phyloP scores from a whole-genome alignment of 64 coral and sea anemone species.

The Actinia equina region DNA sequence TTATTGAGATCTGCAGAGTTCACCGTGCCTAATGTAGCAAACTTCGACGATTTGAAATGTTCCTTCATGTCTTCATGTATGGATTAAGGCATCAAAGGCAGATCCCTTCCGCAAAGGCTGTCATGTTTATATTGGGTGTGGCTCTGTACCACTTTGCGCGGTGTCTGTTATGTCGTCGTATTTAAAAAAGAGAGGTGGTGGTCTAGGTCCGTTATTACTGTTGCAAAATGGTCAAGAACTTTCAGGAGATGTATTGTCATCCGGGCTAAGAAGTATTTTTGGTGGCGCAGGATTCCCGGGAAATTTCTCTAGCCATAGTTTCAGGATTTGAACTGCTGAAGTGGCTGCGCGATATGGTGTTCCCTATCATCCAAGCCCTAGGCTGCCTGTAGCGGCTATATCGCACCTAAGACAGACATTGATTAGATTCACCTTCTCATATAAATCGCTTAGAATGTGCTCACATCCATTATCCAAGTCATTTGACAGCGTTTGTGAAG shows the following conservation, averaged over 20 bases:
- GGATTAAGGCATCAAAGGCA: neutral
- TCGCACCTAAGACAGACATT: no score
- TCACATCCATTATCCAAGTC: no score
- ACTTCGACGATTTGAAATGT: neutral
- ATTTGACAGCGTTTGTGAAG: no score
- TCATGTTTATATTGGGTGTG: neutral
- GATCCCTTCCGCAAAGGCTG: neutral
- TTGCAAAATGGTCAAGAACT: neutral
- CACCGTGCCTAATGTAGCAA: neutral
- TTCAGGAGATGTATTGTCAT: neutral
- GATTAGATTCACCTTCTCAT: no score
- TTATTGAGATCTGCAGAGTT: conserved; percentile 10
- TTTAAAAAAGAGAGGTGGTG: neutral
- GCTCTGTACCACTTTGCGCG: neutral
- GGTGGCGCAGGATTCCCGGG: neutral
- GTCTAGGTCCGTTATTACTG: neutral
- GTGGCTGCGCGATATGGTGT: neutral
- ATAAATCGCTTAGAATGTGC: no score
- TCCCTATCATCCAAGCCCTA: no score
- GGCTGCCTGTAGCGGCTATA: no score
- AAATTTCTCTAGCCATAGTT: neutral
- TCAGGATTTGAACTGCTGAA: neutral
- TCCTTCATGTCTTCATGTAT: neutral
- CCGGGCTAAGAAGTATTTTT: neutral
- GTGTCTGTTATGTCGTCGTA: neutral